Evolutionary conservation across 2,113 vertebrate species (phyloP).

Genomic region (Anhinga anhinga): DNA sequence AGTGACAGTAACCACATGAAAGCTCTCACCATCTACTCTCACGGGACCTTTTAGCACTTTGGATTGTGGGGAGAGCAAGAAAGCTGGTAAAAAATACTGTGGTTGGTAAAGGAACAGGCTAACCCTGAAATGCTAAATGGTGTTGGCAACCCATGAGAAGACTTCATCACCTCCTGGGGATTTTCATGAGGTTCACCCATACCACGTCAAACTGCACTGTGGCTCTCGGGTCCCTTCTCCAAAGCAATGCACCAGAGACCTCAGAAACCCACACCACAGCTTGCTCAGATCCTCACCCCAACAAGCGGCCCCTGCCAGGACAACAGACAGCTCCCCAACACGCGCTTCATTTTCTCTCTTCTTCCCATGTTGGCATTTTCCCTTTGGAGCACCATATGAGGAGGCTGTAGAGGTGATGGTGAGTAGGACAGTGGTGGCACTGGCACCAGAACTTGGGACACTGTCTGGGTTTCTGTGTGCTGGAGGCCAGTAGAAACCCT

Average conservation of each 20-base stretch:
- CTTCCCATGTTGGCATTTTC: not conserved
- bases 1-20: constrained; percentile 67
- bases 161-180: not conserved
- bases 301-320: accelerated
- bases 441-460: not conserved
- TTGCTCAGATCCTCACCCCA: not conserved
- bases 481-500: not conserved
- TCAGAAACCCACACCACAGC: not conserved
- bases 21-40: constrained; percentile 57
- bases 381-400: not conserved
- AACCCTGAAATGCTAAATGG: not conserved
- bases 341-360: accelerated
- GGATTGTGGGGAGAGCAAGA: constrained; percentile 52
- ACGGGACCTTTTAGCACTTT: constrained; percentile 57
- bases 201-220: not conserved
- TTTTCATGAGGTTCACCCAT: not conserved
- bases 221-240: not conserved
- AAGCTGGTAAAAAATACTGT: not conserved
- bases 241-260: not conserved
- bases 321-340: not conserved
- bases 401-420: not conserved
- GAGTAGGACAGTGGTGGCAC: not conserved
- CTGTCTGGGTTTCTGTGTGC: accelerated
- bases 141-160: not conserved
- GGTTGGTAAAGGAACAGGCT: not conserved